Base-by-base conservation (phyloP, 2,888 invertebrate genomes). In the Xylophagus ater region DNA sequence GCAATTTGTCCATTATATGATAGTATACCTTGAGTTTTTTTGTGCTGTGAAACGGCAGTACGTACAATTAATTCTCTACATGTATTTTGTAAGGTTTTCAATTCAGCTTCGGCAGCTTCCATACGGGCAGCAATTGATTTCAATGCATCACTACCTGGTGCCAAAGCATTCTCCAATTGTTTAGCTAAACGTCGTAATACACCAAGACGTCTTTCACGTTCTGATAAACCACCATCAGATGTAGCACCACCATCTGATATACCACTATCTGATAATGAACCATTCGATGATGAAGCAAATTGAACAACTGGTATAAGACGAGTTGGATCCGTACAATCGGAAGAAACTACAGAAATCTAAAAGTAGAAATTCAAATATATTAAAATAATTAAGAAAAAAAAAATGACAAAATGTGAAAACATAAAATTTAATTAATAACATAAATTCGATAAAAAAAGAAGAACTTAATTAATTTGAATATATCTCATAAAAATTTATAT, bases 241-340 rank as follows among this genome's bases (percentile, higher is more conserved):
- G 80, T 80, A 52, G 79, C 74, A 50, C 81, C 81, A 49, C 80
- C 79, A 57, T 81, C 81, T 8, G 80, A 80, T 48, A 81, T 79
- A 34, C 81, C 81, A 45, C 78, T 78, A 60, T 81, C 81, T 2
- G 80, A 81, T 37, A 78, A 66, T 2, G 79, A 80, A 21, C 77
- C 76, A 51, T 62, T 65, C 6, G 65, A 65, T 34, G 65, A 60
- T 10, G 62, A 25, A 14, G 30, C 30, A 4, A 24, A 18, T 14
- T 30, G 19, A n/a, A 7, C 17, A 5, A 20, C 10, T n/a, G n/a
- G n/a, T n/a, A n/a, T n/a, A n/a, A n/a, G n/a, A 2, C 28, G 18
- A 7, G 10, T 23, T 17, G 24, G 34, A 9, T 36, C 29, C 8
- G 13, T 17, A 7, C 10, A 18, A n/a, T 38, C 38, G 10, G 31